A percentile compares a stretch with the other conserved stretches of the same genome.
These are phyloP conservation scores for Anas georgica DNA, from an alignment of 2,797 vertebrate genomes.

Conservation along the genomic window DNA sequence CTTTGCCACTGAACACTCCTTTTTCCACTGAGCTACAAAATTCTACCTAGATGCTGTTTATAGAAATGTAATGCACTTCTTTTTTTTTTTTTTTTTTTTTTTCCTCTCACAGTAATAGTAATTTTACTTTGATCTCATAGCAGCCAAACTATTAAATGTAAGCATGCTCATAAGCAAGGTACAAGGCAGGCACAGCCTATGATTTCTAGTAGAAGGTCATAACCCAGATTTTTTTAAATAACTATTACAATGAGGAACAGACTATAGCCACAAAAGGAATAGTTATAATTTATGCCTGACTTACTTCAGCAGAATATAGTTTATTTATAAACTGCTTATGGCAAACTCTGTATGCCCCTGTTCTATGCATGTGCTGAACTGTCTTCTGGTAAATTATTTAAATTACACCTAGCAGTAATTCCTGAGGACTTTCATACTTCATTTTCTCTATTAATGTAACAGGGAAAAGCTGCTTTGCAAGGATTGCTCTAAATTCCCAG, in stretches of 20 bases:
- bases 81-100: constrained; percentile 31
- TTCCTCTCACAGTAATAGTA: constrained; percentile 67
- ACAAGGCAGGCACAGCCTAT: constrained; percentile 71
- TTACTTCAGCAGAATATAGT: constrained; percentile 84
- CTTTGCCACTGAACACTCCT: constrained; percentile 32
- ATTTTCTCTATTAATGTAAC: constrained; percentile 86
- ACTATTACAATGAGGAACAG: constrained; percentile 81
- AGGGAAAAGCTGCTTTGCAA: constrained; percentile 84
- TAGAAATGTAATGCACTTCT: constrained; percentile 60
- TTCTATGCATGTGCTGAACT: constrained; percentile 82
- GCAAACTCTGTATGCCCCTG: constrained; percentile 83
- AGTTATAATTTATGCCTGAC: constrained; percentile 84
- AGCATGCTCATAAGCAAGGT: constrained; percentile 75
- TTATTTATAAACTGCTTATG: constrained; percentile 89
- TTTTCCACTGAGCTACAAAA: constrained; percentile 41
- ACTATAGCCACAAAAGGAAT: constrained; percentile 79
- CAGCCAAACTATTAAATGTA: constrained; percentile 74
- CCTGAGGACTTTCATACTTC: constrained; percentile 84
- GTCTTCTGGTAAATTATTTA: constrained; percentile 87
- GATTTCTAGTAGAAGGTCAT: constrained; percentile 81
- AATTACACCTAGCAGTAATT: constrained; percentile 86
- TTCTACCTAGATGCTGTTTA: constrained; percentile 71
- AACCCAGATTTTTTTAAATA: constrained; percentile 79
- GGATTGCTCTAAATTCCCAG: constrained; percentile 86
- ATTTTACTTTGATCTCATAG: constrained; percentile 79